phyloP scores from a whole-genome alignment of 2,888 invertebrate genomes.

The Ichneumon xanthorius region DNA sequence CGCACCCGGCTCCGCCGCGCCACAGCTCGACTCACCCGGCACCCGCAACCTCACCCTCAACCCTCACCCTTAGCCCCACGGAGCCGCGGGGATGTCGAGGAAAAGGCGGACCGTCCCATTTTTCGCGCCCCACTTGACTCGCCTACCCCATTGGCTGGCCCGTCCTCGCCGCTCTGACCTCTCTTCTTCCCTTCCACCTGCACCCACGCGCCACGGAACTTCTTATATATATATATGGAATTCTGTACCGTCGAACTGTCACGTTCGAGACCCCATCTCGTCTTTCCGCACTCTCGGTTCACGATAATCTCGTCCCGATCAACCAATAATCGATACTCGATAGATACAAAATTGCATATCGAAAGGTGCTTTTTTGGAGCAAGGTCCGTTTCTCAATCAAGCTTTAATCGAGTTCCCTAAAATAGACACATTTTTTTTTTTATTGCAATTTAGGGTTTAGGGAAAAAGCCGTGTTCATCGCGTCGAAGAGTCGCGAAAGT shows the following conservation, averaged over 20 bases:
- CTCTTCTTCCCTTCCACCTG: slow-evolving; percentile 74
- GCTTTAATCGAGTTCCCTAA: background rate
- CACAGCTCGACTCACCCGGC: slow-evolving; percentile 36
- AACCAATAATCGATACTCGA: no score
- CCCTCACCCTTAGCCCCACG: slow-evolving; percentile 75
- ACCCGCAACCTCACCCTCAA: slow-evolving; percentile 80
- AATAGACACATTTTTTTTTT: background rate
- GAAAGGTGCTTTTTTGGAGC: background rate
- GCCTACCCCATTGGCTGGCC: slow-evolving; percentile 82
- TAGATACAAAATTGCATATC: no score
- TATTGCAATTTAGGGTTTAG: background rate
- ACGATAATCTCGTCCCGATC: background rate
- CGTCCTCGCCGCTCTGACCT: slow-evolving; percentile 81
- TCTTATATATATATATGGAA: slow-evolving; percentile 16
- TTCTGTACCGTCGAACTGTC: slow-evolving; percentile 35
- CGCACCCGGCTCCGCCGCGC: slow-evolving; percentile 12
- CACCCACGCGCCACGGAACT: slow-evolving; percentile 62
- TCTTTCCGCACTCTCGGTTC: slow-evolving; percentile 41
- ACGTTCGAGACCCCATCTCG: background rate
- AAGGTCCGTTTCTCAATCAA: background rate
- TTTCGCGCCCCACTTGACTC: slow-evolving; percentile 84
- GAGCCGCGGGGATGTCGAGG: slow-evolving; percentile 70
- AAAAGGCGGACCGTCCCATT: slow-evolving; percentile 82
- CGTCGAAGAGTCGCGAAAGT: background rate
- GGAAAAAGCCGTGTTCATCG: background rate